Evolutionary conservation across 2,113 vertebrate genomes (phyloP).

Genomic region (Thymallus thymallus): DNA sequence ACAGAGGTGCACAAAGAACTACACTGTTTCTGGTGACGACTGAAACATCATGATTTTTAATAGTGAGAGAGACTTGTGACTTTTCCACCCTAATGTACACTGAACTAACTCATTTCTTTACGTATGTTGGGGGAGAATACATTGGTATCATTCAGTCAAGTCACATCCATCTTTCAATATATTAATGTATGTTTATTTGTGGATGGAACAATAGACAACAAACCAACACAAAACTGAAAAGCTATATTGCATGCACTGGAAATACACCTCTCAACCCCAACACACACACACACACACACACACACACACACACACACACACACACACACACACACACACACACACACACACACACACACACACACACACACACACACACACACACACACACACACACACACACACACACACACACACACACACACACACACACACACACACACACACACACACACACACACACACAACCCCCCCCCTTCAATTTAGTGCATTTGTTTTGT

Average conservation of each 20-base stretch:
- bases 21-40: too few species aligned
- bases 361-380: too few species aligned
- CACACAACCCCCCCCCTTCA: slow-evolving; percentile 8
- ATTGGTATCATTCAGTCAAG: too few species aligned
- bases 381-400: too few species aligned
- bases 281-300: slow-evolving; percentile 1
- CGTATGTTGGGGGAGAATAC: too few species aligned
- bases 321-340: slow-evolving; percentile 13
- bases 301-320: neutral
- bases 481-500: slow-evolving; percentile 62
- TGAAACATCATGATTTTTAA: neutral
- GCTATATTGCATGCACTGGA: slow-evolving; percentile 58
- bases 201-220: neutral
- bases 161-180: neutral
- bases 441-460: slow-evolving; percentile 28
- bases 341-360: slow-evolving; percentile 18
- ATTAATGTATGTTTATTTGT: neutral
- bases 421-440: slow-evolving; percentile 2
- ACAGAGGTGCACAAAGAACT: neutral
- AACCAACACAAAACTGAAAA: neutral
- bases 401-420: slow-evolving; percentile 17
- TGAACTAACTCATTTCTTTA: too few species aligned
- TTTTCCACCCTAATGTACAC: too few species aligned
- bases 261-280: slow-evolving; percentile 27
- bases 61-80: neutral